Evolutionary conservation across 2,888 invertebrate species (phyloP).

Genomic region (Drosophila helvetica): DNA sequence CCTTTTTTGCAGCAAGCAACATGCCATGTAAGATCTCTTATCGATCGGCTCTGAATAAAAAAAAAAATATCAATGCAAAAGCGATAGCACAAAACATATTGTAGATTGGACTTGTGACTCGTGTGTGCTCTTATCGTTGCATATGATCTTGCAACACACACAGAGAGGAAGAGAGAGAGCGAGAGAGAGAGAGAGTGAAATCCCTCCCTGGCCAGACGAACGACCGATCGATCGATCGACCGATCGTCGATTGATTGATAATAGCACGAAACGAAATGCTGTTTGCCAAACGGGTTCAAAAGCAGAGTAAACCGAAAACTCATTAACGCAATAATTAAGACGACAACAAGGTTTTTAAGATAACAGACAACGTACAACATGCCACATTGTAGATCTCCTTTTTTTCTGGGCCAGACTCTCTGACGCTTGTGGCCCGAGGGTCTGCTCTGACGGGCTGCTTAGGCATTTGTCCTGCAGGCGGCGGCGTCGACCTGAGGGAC

Average conservation of each 20-base stretch:
- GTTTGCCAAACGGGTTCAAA: slow-evolving; percentile 64
- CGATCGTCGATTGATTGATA: slow-evolving; percentile 74
- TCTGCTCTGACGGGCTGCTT: slow-evolving; percentile 73
- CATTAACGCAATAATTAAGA: slow-evolving; percentile 83
- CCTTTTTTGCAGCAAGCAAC: slow-evolving; percentile 54
- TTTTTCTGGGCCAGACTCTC: slow-evolving; percentile 60
- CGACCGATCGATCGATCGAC: slow-evolving; percentile 45
- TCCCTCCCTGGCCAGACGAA: slow-evolving; percentile 52
- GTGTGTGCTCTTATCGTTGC: slow-evolving; percentile 58
- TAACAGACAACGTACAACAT: slow-evolving; percentile 67
- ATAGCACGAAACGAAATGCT: slow-evolving; percentile 73
- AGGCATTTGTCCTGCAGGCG: slow-evolving; percentile 70
- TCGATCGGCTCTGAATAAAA: slow-evolving; percentile 67
- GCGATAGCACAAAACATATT: slow-evolving; percentile 70
- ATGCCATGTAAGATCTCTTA: slow-evolving; percentile 74
- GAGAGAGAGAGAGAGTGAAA: not conserved
- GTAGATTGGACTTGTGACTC: slow-evolving; percentile 31
- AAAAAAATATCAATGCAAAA: slow-evolving; percentile 68
- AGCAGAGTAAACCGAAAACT: slow-evolving; percentile 79
- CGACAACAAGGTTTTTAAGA: slow-evolving; percentile 82
- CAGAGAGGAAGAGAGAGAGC: not conserved
- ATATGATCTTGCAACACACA: slow-evolving; percentile 61
- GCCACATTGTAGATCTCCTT: slow-evolving; percentile 48
- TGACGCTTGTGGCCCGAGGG: slow-evolving; percentile 46
- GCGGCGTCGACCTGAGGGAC: slow-evolving; percentile 33